A percentile compares a stretch with the other conserved stretches of the same genome.
Conservation (phyloP, 2,113 vertebrate genomes). For the Romanogobio albipinnatus region DNA sequence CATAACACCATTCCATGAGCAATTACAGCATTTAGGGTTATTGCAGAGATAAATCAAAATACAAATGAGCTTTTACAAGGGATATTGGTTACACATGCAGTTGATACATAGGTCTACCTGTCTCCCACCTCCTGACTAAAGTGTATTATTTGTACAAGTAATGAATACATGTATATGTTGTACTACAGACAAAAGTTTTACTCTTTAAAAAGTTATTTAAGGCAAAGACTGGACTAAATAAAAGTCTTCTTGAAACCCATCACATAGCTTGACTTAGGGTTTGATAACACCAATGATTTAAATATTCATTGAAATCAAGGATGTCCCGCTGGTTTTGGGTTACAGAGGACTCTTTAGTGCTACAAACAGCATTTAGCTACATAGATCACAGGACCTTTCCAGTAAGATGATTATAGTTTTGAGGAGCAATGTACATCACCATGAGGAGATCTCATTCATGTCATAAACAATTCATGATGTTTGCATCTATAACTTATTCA, state of each 20-base stretch:
- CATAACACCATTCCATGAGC: background rate
- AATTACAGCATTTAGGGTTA: constrained; percentile 10
- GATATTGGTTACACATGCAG: background rate
- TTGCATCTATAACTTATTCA: constrained; percentile 13
- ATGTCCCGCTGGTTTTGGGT: background rate
- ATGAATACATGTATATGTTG: background rate
- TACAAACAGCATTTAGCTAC: background rate
- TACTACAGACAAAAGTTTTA: background rate
- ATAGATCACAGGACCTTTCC: background rate
- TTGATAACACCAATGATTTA: background rate
- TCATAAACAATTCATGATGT: constrained; percentile 23
- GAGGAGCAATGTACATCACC: constrained; percentile 13
- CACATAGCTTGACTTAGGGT: background rate
- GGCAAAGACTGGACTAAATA: background rate
- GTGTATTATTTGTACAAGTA: no score
- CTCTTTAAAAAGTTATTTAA: background rate
- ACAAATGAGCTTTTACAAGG: background rate
- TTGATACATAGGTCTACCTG: background rate
- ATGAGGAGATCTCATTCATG: background rate
- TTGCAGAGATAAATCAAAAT: constrained; percentile 25
- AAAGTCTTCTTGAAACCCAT: background rate
- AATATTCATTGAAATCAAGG: background rate
- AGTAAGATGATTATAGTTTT: constrained; percentile 18
- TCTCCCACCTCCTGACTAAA: background rate
- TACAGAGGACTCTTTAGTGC: background rate